Evolutionary conservation across 2,113 vertebrate species (phyloP).

Genomic region (Vulpes vulpes): DNA sequence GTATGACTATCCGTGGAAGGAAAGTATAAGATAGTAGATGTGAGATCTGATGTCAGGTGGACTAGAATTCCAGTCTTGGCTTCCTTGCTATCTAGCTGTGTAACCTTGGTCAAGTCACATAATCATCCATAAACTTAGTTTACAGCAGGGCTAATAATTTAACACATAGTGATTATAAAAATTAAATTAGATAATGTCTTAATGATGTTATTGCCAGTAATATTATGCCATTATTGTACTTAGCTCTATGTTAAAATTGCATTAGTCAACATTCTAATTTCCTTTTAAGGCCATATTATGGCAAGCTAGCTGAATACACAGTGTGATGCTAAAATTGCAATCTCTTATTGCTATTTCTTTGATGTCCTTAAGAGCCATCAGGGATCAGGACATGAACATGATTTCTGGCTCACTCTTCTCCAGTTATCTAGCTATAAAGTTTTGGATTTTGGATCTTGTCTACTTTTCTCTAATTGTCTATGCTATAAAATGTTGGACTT

Average conservation of each 20-base stretch:
- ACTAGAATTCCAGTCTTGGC: neutral
- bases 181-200: constrained; percentile 41
- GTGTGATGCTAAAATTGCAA: neutral
- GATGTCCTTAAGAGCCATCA: neutral
- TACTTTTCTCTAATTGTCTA: neutral
- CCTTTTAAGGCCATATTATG: neutral
- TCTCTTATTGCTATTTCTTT: neutral
- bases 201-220: neutral
- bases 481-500: neutral
- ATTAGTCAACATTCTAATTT: constrained; percentile 57
- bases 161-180: neutral
- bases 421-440: neutral
- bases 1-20: neutral
- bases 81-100: neutral
- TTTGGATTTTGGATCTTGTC: neutral
- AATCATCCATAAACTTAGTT: constrained; percentile 20
- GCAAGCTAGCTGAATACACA: neutral
- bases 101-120: neutral
- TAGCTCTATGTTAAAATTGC: constrained; percentile 5
- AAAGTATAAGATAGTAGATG: neutral
- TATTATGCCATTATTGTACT: constrained; percentile 30
- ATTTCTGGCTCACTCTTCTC: neutral
- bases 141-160: constrained; percentile 4
- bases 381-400: neutral
- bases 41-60: neutral